A percentile compares a stretch with the other conserved stretches of the same genome.
Conservation (phyloP, 2,888 invertebrate species). For the Papilio elwesi region DNA sequence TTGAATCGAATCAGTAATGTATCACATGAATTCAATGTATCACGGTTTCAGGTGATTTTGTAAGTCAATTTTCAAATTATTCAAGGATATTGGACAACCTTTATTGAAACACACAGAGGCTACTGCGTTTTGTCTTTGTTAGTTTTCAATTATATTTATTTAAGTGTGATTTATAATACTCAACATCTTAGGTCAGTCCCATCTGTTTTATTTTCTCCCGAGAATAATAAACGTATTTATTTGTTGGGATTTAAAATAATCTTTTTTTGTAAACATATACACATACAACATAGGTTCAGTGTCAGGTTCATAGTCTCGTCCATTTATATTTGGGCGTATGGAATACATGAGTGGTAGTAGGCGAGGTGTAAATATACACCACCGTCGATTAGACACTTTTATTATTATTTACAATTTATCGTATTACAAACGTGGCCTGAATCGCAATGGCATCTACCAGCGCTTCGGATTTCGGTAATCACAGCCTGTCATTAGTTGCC, state of each 20-base stretch:
- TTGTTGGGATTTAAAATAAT: constrained; percentile 9
- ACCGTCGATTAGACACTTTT: no score
- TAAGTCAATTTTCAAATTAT: constrained; percentile 33
- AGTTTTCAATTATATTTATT: constrained; percentile 9
- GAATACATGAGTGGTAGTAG: no score
- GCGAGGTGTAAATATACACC: no score
- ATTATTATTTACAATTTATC: no score
- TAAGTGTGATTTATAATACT: constrained; percentile 25
- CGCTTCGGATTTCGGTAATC: no score
- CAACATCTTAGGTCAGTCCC: constrained; percentile 23
- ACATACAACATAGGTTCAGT: constrained; percentile 7
- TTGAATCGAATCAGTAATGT: no score
- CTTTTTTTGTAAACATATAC: constrained; percentile 7
- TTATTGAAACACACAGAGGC: constrained; percentile 10
- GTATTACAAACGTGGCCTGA: no score
- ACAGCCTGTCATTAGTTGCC: no score
- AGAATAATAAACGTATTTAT: constrained; percentile 16
- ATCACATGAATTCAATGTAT: constrained; percentile 29
- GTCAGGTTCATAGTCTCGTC: background rate
- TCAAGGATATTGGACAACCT: constrained; percentile 27
- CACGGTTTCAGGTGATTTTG: constrained; percentile 12
- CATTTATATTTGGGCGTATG: no score
- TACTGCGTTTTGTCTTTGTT: constrained; percentile 20
- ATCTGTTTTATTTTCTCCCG: constrained; percentile 8
- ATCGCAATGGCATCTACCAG: no score